These are phyloP conservation scores for Procambarus virginalis DNA, from an alignment of 1,140 invertebrate species.

Conservation along the genomic window DNA sequence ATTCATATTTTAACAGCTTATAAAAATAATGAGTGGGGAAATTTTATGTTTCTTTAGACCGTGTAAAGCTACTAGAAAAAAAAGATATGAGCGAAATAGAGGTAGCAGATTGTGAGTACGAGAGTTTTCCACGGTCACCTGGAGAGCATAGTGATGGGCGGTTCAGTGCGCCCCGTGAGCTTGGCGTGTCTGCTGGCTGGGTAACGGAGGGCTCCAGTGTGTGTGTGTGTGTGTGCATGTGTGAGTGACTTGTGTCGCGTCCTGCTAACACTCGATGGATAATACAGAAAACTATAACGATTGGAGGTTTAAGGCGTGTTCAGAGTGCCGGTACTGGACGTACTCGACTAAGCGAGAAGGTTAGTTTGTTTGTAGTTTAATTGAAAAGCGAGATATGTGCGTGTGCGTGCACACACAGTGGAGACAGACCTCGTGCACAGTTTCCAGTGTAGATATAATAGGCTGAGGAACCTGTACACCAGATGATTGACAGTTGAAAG, in stretches of 20 bases:
- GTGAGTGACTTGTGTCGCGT: conserved; percentile 2
- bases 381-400: not conserved
- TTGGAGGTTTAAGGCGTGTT: not conserved
- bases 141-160: not conserved
- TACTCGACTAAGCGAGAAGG: not conserved
- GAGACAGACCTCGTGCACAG: no score
- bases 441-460: no score
- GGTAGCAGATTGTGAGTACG: not conserved
- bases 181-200: not conserved
- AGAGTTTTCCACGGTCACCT: conserved; percentile 10
- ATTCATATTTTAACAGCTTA: not conserved
- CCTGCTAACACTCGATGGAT: not conserved
- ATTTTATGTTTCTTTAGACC: no score
- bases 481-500: no score
- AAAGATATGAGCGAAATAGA: not conserved
- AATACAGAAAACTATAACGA: not conserved
- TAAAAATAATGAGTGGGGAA: not conserved
- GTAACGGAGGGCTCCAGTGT: not conserved
- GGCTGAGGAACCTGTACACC: no score
- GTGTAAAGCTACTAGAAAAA: not conserved
- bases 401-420: not conserved
- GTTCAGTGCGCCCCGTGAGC: conserved; percentile 26
- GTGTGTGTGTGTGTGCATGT: not conserved
- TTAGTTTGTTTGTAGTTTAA: no score
- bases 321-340: not conserved